Conservation (phyloP, 2,797 vertebrate genomes). For the Scyliorhinus canicula region DNA sequence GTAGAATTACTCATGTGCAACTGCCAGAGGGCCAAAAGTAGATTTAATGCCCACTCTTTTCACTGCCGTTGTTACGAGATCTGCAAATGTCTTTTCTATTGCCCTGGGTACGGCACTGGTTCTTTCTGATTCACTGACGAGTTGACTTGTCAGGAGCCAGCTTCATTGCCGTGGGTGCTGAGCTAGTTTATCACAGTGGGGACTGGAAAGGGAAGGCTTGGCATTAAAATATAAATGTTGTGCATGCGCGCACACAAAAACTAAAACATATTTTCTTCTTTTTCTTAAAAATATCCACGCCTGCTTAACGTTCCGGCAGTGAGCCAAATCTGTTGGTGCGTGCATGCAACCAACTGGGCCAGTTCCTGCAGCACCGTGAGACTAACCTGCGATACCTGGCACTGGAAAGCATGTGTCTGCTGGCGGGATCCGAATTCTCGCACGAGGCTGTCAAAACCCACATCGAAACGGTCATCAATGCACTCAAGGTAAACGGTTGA, state of each 20-base stretch:
- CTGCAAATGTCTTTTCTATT: neutral
- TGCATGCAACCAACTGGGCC: conserved; percentile 83
- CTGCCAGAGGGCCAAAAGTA: neutral
- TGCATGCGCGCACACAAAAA: no score
- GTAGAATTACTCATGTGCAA: neutral
- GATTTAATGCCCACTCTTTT: neutral
- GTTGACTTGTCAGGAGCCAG: neutral
- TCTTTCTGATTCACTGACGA: neutral
- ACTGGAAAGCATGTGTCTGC: conserved; percentile 83
- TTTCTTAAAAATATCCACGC: no score
- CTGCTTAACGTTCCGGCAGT: conserved; percentile 48
- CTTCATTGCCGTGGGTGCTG: neutral
- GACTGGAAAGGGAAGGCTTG: neutral
- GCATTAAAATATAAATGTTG: neutral
- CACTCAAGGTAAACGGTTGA: conserved; percentile 65
- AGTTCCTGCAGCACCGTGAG: conserved; percentile 84
- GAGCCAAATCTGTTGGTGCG: conserved; percentile 82
- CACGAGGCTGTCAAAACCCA: conserved; percentile 84
- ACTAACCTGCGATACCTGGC: conserved; percentile 85
- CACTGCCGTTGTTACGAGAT: neutral
- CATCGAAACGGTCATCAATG: conserved; percentile 84
- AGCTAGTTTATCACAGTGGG: neutral
- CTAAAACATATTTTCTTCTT: no score
- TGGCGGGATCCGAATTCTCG: conserved; percentile 86
- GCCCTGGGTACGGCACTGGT: neutral